These are phyloP conservation scores for Eciton burchellii DNA, from an alignment of 1,140 invertebrate species.

Conservation along the genomic window DNA sequence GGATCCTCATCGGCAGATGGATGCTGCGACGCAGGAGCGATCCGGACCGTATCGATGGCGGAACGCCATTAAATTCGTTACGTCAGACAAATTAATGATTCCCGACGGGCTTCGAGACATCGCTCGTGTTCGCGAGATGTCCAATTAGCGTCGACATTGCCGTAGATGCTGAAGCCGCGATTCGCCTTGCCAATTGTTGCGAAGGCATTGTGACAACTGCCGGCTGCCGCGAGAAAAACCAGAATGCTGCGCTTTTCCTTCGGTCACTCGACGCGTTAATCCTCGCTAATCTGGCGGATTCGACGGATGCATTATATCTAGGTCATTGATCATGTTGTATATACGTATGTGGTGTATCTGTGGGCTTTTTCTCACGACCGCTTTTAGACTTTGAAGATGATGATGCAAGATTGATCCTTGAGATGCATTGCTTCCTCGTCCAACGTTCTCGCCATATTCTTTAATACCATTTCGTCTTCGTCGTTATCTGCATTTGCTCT, in stretches of 20 bases:
- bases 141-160: slow-evolving; percentile 68
- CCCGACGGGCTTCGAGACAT: not conserved
- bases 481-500: not conserved
- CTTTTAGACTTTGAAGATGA: too few species aligned
- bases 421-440: too few species aligned
- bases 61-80: slow-evolving; percentile 30
- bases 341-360: too few species aligned
- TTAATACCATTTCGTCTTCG: not conserved
- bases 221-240: slow-evolving; percentile 3
- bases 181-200: slow-evolving; percentile 70
- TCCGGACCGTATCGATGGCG: slow-evolving; percentile 23
- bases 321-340: not conserved
- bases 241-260: not conserved
- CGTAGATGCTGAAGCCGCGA: slow-evolving; percentile 63
- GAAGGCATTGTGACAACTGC: slow-evolving; percentile 48
- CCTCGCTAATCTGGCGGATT: slow-evolving; percentile 5
- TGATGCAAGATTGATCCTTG: too few species aligned
- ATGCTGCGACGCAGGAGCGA: not conserved
- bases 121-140: slow-evolving; percentile 25
- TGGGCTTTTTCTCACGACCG: too few species aligned
- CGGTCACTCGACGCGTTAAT: slow-evolving; percentile 37
- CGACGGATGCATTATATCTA: slow-evolving; percentile 32
- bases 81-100: slow-evolving; percentile 69
- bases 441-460: too few species aligned
- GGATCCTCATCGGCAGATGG: not conserved